phyloP scores from a whole-genome alignment of 2,888 invertebrate species.

The Oligia strigilis region DNA sequence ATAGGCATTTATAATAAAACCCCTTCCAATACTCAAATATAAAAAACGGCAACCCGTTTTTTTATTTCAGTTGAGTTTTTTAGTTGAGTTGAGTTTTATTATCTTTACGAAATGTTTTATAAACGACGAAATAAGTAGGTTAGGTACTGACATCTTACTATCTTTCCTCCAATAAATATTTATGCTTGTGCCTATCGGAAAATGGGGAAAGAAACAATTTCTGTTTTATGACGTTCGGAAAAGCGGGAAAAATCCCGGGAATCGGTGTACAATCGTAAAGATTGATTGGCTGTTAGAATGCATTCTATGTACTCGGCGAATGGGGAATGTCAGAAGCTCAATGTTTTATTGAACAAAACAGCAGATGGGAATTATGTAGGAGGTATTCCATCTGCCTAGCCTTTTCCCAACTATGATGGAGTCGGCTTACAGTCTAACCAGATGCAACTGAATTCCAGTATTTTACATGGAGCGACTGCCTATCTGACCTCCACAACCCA shows the following conservation, averaged over 20 bases:
- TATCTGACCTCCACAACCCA: too few relatives aligned
- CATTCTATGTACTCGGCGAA: slow-evolving; percentile 44
- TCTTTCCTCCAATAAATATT: slow-evolving; percentile 63
- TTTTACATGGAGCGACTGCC: too few relatives aligned
- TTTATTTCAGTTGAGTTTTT: too few relatives aligned
- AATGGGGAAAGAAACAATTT: slow-evolving; percentile 58
- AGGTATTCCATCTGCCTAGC: not conserved
- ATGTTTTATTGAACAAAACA: slow-evolving; percentile 43
- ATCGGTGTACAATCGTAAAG: slow-evolving; percentile 61
- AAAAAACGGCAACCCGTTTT: not conserved
- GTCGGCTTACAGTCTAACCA: too few relatives aligned
- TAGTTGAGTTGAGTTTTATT: not conserved
- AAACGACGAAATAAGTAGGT: slow-evolving; percentile 58
- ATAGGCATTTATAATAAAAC: not conserved
- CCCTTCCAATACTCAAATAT: slow-evolving; percentile 3
- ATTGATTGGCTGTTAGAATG: slow-evolving; percentile 61
- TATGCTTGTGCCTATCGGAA: slow-evolving; percentile 52
- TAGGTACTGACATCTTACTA: slow-evolving; percentile 42
- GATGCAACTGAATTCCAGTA: too few relatives aligned
- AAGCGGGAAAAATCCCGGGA: slow-evolving; percentile 49
- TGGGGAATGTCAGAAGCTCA: slow-evolving; percentile 15
- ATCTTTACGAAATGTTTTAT: slow-evolving; percentile 57
- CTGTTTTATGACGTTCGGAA: slow-evolving; percentile 59
- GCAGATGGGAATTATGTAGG: slow-evolving; percentile 1
- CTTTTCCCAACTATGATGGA: too few relatives aligned